These are phyloP conservation scores for Eueremaeus valkanovi DNA, from an alignment of 2,888 invertebrate species.

Conservation along the genomic window DNA sequence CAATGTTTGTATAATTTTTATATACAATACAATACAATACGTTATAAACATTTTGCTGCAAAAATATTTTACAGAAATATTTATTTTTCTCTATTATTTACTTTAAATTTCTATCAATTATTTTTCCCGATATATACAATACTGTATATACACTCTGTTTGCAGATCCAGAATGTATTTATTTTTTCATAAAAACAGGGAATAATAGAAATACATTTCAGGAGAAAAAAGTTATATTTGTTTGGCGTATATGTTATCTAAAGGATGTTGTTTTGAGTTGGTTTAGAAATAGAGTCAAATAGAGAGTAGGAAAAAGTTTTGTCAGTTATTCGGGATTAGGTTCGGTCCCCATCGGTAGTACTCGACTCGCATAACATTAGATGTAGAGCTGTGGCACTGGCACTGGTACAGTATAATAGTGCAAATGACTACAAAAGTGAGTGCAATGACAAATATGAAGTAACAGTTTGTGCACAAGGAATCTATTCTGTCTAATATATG, in stretches of 20 bases:
- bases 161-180: too few species aligned
- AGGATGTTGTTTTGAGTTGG: constrained; percentile 6
- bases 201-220: too few species aligned
- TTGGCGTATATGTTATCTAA: not conserved
- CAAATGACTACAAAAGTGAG: too few species aligned
- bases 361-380: not conserved
- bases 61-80: too few species aligned
- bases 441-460: constrained; percentile 3
- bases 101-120: too few species aligned
- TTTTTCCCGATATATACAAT: too few species aligned
- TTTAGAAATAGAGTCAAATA: not conserved
- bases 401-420: not conserved
- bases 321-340: not conserved
- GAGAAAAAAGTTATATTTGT: not conserved
- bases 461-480: constrained; percentile 12
- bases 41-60: too few species aligned
- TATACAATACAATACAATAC: not conserved
- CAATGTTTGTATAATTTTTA: not conserved
- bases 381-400: too few species aligned
- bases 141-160: too few species aligned
- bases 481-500: not conserved
- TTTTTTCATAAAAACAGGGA: too few species aligned
- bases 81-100: too few species aligned
- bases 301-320: not conserved
- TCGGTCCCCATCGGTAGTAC: not conserved